Base-by-base conservation (phyloP, 2,797 vertebrate species). In the Sebastes paucispinis region DNA sequence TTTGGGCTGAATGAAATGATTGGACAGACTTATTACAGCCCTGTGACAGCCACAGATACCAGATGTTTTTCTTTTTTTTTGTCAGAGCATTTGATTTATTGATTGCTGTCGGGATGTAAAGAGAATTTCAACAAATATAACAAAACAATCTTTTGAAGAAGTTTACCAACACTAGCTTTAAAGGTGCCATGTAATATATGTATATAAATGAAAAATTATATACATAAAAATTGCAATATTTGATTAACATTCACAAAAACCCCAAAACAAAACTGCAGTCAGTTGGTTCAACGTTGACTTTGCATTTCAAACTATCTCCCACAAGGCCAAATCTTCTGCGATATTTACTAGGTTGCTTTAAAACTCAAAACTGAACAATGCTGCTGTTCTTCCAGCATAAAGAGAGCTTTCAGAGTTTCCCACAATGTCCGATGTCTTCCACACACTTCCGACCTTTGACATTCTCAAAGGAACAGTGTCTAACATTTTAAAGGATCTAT, bases 11-110 rank as follows among this genome's bases (percentile, higher is more conserved):
- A 47, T 47, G 43, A 47, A 18, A 18, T 18, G 43, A 47, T 47
- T 47, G 43, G 43, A 47, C 14, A 0, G 43, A 0, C 43, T 47
- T 0, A 18, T 47, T 2, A 47, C 16, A 47, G 6, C 16, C 43
- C 5, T 47, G 43, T 47, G 43, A 47, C 43, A 18, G 16, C 16
- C 43, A 47, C 43, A 18, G 43, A 1, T 47, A 47, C 43, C 43
- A 47, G 43, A 47, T 47, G 1, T 8, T 18, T 47, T 47, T 47
- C 1, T 18, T 47, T 16, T 39, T 43, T 47, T 47, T 47, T 18
- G 1, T 47, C 43, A 18, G 16, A 16, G 16, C 43, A 18, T 47
- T 47, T 47, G 43, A 47, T 47, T 47, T 47, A 47, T 47, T 47
- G 43, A 43, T 43, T 43, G 0, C 39, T 43, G 39, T 14, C 5